phyloP scores from a whole-genome alignment of 2,113 vertebrate species.

The Zosterops borbonicus region DNA sequence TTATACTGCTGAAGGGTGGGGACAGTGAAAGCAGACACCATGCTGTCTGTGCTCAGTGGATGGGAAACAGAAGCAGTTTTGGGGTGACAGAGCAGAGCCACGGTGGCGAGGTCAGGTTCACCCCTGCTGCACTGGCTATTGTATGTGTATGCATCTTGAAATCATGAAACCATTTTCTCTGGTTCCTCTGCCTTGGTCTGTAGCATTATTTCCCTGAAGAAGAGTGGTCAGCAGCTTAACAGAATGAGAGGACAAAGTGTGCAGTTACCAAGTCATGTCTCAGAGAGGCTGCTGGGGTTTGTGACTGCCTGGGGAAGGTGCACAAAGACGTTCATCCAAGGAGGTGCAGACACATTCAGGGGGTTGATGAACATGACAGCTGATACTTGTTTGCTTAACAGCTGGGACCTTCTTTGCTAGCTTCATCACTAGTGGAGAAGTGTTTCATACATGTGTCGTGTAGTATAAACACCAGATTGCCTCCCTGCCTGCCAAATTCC shows the following conservation, averaged over 20 bases:
- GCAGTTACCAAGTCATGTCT: not conserved
- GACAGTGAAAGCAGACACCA: not conserved
- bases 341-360: not conserved
- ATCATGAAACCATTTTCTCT: not conserved
- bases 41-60: not conserved
- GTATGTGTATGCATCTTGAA: rapidly evolving
- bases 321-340: too few relatives aligned
- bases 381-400: slow-evolving; percentile 9
- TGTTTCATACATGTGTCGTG: slow-evolving; percentile 1
- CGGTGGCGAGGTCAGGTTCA: not conserved
- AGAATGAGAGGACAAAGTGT: not conserved
- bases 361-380: not conserved
- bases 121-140: not conserved
- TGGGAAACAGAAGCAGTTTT: not conserved
- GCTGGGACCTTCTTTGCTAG: not conserved
- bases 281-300: rapidly evolving
- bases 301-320: not conserved
- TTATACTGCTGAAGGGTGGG: not conserved
- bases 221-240: not conserved
- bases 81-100: too few relatives aligned
- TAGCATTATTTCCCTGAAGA: not conserved
- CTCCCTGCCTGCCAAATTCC: slow-evolving; percentile 22
- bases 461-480: slow-evolving; percentile 28
- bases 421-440: not conserved
- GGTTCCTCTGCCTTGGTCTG: not conserved